Base-by-base conservation (phyloP, 2,797 vertebrate species). In the Furcifer pardalis region DNA sequence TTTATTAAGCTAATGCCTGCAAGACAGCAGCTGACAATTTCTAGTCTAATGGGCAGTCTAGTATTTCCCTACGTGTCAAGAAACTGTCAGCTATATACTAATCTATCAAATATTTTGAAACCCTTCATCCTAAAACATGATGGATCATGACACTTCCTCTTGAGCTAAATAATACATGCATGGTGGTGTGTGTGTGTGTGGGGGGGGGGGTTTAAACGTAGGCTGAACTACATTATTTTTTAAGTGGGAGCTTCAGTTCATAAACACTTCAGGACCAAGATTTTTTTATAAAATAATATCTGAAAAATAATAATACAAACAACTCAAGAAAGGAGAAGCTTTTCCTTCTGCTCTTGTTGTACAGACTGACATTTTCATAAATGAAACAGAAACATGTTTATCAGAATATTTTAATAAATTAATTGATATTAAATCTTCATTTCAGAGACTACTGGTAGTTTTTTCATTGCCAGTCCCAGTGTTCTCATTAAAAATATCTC, bases 11-110 rank as follows among this genome's bases (percentile, higher is more conserved):
- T 85, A 60, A 12, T 5, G 60, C 13, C 77, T 91, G n/a, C 30
- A 69, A 84, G 73, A 84, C 81, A 89, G n/a, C 32, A 65, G 73
- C 15, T 85, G 17, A 49, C 75, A 44, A 84, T 85, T 90, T 86
- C 86, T 17, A 74, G 82, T 78, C 35, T 86, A 84, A 78, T 30
- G 85, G 6, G 69, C 83, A 83, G 79, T 12, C 42, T 0, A 65
- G 23, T 15, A 69, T n/a, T 86, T 82, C 72, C 30, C 63, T 74
- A 76, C 83, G 65, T 81, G 65, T 63, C 4, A 30, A 42, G 78
- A 73, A 5, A 81, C 27, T 88, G 4, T 60, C 85, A 86, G 7
- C 30, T 88, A n/a, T 0, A 19, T 7, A 71, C 82, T 2, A 0
- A 86, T 71, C 82, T 81, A 60, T 37, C 77, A 12, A 13, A 89